Evolutionary conservation across 2,888 invertebrate genomes (phyloP).

Genomic region (Drosophila macrospina): DNA sequence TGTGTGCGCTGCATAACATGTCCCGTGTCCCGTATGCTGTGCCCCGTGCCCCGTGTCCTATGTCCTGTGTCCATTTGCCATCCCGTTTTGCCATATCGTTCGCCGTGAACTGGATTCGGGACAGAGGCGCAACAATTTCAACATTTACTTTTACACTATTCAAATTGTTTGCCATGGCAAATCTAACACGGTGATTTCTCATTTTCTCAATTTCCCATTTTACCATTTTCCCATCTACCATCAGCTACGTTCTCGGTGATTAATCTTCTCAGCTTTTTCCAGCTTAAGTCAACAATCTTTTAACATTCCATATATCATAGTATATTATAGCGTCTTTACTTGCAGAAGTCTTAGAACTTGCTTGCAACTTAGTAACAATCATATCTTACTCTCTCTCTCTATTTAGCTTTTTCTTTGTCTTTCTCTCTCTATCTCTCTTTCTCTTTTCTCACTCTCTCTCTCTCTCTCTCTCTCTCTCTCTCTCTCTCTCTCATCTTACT

Average conservation of each 20-base stretch:
- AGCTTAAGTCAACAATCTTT: slow-evolving; percentile 16
- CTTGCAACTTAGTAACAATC: no score
- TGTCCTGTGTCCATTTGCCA: slow-evolving; percentile 13
- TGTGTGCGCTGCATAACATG: not conserved
- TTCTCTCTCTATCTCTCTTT: no score
- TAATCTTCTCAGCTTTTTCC: slow-evolving; percentile 24
- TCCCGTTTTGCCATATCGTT: slow-evolving; percentile 11
- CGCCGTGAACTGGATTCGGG: slow-evolving; percentile 51
- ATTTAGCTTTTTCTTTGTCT: no score
- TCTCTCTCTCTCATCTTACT: no score
- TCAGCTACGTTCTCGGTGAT: slow-evolving; percentile 20
- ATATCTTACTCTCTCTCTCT: no score
- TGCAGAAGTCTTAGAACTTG: no score
- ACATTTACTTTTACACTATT: slow-evolving; percentile 50
- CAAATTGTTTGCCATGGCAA: slow-evolving; percentile 72
- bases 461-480: no score
- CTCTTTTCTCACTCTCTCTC: no score
- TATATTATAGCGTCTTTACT: not conserved
- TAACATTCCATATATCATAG: not conserved
- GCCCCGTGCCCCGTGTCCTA: not conserved
- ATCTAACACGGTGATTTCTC: slow-evolving; percentile 74
- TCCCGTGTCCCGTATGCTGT: slow-evolving; percentile 8
- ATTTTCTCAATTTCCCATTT: slow-evolving; percentile 37
- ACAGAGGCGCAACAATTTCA: slow-evolving; percentile 39
- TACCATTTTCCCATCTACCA: slow-evolving; percentile 50